Conservation (phyloP, 2,888 invertebrate genomes). For the Ormia ochracea region DNA sequence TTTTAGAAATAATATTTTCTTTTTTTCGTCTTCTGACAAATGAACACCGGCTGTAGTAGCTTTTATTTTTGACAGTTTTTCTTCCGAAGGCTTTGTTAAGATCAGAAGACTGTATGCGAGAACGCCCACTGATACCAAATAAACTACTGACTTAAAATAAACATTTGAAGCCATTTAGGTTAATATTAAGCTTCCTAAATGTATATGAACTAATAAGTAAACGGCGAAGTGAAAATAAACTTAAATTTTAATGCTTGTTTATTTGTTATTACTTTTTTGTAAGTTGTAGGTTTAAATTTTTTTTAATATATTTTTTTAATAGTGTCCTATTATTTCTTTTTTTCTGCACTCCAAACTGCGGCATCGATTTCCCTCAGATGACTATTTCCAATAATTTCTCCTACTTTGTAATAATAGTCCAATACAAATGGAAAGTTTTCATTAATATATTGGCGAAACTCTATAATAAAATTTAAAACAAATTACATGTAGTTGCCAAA, state of each 20-base stretch:
- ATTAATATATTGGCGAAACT: slow-evolving; percentile 83
- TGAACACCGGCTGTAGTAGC: slow-evolving; percentile 59
- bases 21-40: slow-evolving; percentile 68
- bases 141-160: slow-evolving; percentile 78
- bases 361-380: slow-evolving; percentile 79
- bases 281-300: neutral
- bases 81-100: slow-evolving; percentile 78
- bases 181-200: neutral
- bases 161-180: slow-evolving; percentile 72
- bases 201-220: neutral
- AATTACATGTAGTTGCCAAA: too few species aligned
- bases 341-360: slow-evolving; percentile 78
- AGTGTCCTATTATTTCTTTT: slow-evolving; percentile 67
- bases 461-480: slow-evolving; percentile 77
- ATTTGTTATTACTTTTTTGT: slow-evolving; percentile 26
- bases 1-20: slow-evolving; percentile 71
- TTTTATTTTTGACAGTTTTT: slow-evolving; percentile 71
- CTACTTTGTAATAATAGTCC: slow-evolving; percentile 83
- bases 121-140: slow-evolving; percentile 80
- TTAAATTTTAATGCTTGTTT: neutral
- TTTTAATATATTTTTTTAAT: neutral
- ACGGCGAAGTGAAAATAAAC: neutral
- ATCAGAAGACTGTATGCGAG: slow-evolving; percentile 81
- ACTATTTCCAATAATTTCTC: slow-evolving; percentile 80
- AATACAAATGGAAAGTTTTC: slow-evolving; percentile 82